These are phyloP conservation scores for Heliconius erato DNA, from an alignment of 2,888 invertebrate species.

Conservation along the genomic window DNA sequence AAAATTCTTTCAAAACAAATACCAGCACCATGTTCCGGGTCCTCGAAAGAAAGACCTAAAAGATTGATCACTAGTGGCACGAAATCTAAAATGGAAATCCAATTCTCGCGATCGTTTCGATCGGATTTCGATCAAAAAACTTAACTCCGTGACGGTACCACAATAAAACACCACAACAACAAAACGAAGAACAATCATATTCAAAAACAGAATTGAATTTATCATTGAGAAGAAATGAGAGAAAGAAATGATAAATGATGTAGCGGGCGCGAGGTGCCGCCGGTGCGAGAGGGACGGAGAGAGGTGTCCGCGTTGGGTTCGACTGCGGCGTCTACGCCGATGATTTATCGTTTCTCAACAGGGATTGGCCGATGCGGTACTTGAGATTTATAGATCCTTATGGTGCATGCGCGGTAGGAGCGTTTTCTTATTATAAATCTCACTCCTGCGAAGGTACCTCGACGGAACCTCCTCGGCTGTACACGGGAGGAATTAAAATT, in stretches of 20 bases:
- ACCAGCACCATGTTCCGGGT: conserved; percentile 36
- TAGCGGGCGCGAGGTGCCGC: conserved; percentile 61
- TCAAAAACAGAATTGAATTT: conserved; percentile 85
- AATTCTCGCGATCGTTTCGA: conserved; percentile 84
- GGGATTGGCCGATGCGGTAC: conserved; percentile 85
- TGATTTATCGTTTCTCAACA: conserved; percentile 86
- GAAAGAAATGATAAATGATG: conserved; percentile 84
- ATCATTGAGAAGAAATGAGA: conserved; percentile 84
- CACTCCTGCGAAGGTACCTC: conserved; percentile 81
- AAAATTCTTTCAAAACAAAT: conserved; percentile 31
- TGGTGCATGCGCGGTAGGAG: conserved; percentile 84
- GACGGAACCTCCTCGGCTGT: conserved; percentile 80
- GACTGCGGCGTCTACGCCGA: conserved; percentile 78
- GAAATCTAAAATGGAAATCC: conserved; percentile 83
- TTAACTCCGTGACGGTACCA: conserved; percentile 82
- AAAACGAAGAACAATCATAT: conserved; percentile 85
- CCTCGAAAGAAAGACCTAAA: conserved; percentile 54
- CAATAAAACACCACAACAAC: conserved; percentile 83
- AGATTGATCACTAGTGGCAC: conserved; percentile 78
- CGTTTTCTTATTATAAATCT: conserved; percentile 85
- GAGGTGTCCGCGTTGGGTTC: conserved; percentile 67
- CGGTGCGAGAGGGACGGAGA: conserved; percentile 73
- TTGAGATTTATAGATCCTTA: conserved; percentile 84
- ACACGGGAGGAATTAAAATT: conserved; percentile 80
- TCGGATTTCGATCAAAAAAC: conserved; percentile 83